phyloP scores from a whole-genome alignment of 2,797 vertebrate species.

The Coccyzus lansbergi region DNA sequence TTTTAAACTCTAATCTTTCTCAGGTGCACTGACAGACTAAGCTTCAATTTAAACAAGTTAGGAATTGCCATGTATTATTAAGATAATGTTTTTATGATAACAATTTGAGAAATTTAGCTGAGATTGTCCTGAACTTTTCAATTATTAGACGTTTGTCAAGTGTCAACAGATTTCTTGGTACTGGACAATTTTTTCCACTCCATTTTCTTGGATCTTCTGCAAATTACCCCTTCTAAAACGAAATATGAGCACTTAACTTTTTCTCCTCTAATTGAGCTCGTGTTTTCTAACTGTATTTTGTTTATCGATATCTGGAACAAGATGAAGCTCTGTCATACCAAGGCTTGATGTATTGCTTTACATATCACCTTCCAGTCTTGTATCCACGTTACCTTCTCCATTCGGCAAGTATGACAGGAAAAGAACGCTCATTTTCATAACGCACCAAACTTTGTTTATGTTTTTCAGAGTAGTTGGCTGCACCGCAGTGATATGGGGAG shows the following conservation, averaged over 20 bases:
- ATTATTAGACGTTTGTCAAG: not conserved
- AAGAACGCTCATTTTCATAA: not conserved
- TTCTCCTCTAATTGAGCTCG: not conserved
- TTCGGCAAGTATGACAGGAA: not conserved
- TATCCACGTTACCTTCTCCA: not conserved
- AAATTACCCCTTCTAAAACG: not conserved
- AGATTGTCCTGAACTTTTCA: not conserved
- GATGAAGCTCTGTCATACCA: not conserved
- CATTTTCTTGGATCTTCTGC: not conserved
- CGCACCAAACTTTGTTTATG: not conserved
- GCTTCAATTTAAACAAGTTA: not conserved
- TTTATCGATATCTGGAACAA: not conserved
- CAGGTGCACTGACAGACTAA: not conserved
- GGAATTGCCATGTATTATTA: not conserved
- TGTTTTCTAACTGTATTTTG: not conserved
- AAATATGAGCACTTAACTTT: not conserved
- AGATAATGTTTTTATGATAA: not conserved
- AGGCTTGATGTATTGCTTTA: not conserved
- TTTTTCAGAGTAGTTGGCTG: constrained; percentile 16
- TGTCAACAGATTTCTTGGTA: not conserved
- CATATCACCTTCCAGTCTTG: not conserved
- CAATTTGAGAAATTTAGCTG: not conserved
- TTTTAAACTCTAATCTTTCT: not conserved
- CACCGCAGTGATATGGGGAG: not conserved
- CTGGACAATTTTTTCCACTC: not conserved